A percentile compares a stretch with the other conserved stretches of the same genome.
Conservation (phyloP, 2,797 vertebrate genomes). For the Pseudotriccus pelzelni region DNA sequence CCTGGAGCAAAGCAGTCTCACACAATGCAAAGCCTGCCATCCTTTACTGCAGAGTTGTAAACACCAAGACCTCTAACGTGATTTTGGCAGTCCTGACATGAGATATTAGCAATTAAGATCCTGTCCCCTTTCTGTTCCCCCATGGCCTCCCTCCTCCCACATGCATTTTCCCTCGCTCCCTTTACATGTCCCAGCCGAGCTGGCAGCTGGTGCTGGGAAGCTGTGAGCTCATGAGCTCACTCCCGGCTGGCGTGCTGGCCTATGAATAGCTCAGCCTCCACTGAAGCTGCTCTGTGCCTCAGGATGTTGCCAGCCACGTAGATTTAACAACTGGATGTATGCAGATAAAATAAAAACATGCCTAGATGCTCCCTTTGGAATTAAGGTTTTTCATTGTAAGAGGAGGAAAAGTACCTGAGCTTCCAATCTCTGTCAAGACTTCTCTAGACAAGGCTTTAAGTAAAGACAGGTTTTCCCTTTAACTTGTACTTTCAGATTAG, state of each 20-base stretch:
- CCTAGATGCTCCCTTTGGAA: not conserved
- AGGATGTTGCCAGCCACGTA: not conserved
- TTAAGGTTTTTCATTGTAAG: not conserved
- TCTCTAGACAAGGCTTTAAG: not conserved
- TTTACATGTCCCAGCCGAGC: not conserved
- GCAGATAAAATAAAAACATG: not conserved
- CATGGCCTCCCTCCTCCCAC: not conserved
- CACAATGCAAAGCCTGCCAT: not conserved
- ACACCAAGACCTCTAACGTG: accelerated
- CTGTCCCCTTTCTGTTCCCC: not conserved
- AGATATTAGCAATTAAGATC: not conserved
- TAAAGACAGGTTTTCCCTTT: not conserved
- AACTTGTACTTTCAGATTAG: not conserved
- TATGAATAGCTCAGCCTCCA: conserved; percentile 4
- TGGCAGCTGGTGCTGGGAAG: conserved; percentile 12
- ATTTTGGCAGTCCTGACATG: not conserved
- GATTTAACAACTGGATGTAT: not conserved
- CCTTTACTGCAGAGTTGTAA: not conserved
- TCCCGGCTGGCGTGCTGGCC: not conserved
- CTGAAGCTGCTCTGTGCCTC: not conserved
- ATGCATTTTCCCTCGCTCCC: not conserved
- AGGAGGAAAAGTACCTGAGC: not conserved
- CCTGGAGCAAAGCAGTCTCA: not conserved
- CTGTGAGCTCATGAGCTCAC: not conserved
- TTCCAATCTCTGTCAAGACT: not conserved